A percentile compares a stretch with the other conserved stretches of the same genome.
phyloP scores from a whole-genome alignment of 2,888 invertebrate species.

The Apotomis betuletana region DNA sequence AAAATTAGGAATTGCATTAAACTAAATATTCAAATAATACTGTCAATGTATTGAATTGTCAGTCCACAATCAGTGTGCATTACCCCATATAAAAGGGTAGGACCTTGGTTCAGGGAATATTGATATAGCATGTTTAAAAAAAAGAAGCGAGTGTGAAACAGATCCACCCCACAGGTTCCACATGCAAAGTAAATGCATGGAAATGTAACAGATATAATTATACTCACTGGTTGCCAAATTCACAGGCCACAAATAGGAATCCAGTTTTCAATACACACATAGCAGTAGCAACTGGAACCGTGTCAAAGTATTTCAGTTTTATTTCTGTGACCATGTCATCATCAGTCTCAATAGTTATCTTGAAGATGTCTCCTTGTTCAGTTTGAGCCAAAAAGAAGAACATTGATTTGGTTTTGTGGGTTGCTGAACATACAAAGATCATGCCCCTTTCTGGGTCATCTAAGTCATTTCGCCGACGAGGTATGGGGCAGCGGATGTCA shows the following conservation, averaged over 20 bases:
- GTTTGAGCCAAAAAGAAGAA: conserved; percentile 99
- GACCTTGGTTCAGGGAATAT: conserved; percentile 86
- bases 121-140: conserved; percentile 70
- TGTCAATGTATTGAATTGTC: conserved; percentile 52
- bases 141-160: conserved; percentile 57
- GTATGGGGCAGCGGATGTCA: conserved; percentile 99
- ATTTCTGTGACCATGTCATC: conserved; percentile 99
- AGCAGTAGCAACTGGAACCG: conserved; percentile 97
- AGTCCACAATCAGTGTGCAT: conserved; percentile 85
- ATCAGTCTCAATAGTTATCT: conserved; percentile 98
- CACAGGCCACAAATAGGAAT: conserved; percentile 98
- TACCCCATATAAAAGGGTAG: conserved; percentile 74
- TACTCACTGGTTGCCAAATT: conserved; percentile 99
- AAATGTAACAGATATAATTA: conserved; percentile 33
- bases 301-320: conserved; percentile 99
- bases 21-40: background rate
- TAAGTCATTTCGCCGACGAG: conserved; percentile 96
- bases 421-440: conserved; percentile 99
- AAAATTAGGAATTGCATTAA: background rate
- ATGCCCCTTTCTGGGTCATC: conserved; percentile 99
- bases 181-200: conserved; percentile 50
- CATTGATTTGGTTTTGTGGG: conserved; percentile 99
- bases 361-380: conserved; percentile 95
- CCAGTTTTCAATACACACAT: conserved; percentile 99
- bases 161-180: conserved; percentile 57